A percentile compares a stretch with the other conserved stretches of the same genome.
These are phyloP conservation scores for Mobula hypostoma DNA, from an alignment of 2,113 vertebrate species.

Conservation along the genomic window DNA sequence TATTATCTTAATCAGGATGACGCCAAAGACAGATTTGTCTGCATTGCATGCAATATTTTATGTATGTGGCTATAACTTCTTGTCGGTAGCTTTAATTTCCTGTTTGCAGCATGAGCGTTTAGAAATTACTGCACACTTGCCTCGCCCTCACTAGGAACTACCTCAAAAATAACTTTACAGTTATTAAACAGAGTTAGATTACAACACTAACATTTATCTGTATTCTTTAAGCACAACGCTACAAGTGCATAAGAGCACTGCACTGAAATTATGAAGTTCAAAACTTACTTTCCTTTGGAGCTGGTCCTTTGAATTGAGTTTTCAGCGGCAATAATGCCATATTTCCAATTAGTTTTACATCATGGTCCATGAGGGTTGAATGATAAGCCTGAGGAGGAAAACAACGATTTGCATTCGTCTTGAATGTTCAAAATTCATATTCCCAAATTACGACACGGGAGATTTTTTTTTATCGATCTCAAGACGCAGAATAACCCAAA, in stretches of 20 bases:
- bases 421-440: too few species aligned
- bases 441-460: background rate
- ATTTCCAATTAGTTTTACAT: constrained; percentile 84
- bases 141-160: background rate
- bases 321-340: constrained; percentile 89
- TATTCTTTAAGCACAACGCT: background rate
- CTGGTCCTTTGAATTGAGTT: constrained; percentile 95
- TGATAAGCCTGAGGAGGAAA: constrained; percentile 77
- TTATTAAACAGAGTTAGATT: background rate
- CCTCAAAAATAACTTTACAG: background rate
- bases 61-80: background rate
- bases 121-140: background rate
- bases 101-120: too few species aligned
- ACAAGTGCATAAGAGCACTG: background rate
- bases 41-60: background rate
- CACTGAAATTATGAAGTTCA: background rate
- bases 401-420: background rate
- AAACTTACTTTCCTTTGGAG: constrained; percentile 82
- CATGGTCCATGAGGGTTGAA: constrained; percentile 75
- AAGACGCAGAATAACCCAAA: background rate
- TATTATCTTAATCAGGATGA: background rate
- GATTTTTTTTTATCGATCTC: background rate
- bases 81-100: too few species aligned
- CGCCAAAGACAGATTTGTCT: background rate
- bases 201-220: background rate